Evolutionary conservation across 2,113 vertebrate species (phyloP).

Genomic region (Malurus alboscapulatus): DNA sequence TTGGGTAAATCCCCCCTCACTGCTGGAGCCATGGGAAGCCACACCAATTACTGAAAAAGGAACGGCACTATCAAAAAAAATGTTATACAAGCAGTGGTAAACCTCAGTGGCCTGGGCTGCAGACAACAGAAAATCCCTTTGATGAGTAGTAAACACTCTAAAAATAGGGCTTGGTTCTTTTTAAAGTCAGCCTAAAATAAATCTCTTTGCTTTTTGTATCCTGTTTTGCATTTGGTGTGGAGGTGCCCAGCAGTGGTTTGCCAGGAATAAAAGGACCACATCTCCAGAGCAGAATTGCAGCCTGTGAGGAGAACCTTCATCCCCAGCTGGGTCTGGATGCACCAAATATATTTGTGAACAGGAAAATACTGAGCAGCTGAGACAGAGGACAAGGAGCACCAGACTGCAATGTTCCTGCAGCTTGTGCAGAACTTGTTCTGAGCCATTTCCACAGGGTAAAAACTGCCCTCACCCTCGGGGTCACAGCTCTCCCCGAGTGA

Average conservation of each 20-base stretch:
- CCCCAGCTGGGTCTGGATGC: not conserved
- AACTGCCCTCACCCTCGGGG: not conserved
- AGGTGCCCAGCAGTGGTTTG: not conserved
- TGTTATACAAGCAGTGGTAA: conserved; percentile 81
- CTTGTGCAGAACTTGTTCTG: not conserved
- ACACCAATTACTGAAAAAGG: conserved; percentile 27
- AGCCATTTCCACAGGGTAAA: not conserved
- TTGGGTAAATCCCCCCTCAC: not conserved
- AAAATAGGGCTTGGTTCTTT: conserved; percentile 35
- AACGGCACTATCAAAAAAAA: conserved; percentile 70
- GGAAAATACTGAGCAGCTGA: not conserved
- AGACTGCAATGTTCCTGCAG: not conserved
- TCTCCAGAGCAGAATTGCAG: not conserved
- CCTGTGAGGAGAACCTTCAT: not conserved
- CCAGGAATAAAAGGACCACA: not conserved
- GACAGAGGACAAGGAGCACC: not conserved
- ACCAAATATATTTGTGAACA: not conserved
- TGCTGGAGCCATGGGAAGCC: conserved; percentile 49
- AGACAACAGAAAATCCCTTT: conserved; percentile 62
- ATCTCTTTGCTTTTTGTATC: conserved; percentile 13
- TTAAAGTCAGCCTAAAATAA: conserved; percentile 39
- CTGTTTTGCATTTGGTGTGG: not conserved
- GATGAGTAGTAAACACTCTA: conserved; percentile 61
- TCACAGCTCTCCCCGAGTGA: not conserved
- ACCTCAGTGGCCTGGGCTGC: conserved; percentile 71